Percentiles rank a stretch among this genome's conserved stretches.
phyloP scores from a whole-genome alignment of 1,140 invertebrate genomes.

The Elysia chlorotica region DNA sequence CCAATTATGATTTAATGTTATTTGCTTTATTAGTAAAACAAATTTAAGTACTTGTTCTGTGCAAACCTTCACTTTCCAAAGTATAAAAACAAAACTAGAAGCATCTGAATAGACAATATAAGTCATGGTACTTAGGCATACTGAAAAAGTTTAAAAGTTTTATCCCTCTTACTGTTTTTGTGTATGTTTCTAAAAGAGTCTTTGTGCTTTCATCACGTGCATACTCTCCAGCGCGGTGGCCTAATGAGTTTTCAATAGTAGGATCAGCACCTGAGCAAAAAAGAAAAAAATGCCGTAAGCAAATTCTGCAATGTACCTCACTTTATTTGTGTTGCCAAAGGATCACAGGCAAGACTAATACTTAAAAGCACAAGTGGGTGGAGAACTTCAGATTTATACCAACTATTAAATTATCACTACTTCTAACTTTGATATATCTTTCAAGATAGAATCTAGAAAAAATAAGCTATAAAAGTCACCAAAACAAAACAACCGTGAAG shows the following conservation, averaged over 20 bases:
- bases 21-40: too few relatives aligned
- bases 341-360: neutral
- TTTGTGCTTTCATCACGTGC: slow-evolving; percentile 63
- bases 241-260: slow-evolving; percentile 73
- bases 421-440: neutral
- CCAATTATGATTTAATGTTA: too few relatives aligned
- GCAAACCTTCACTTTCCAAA: too few relatives aligned
- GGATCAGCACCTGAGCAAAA: slow-evolving; percentile 64
- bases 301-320: neutral
- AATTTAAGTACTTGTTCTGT: too few relatives aligned
- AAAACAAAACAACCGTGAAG: too few relatives aligned
- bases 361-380: neutral
- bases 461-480: neutral
- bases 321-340: neutral
- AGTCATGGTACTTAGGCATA: too few relatives aligned
- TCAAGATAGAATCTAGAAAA: neutral
- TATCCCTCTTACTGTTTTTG: slow-evolving; percentile 53
- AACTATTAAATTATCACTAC: neutral
- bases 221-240: slow-evolving; percentile 80
- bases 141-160: neutral
- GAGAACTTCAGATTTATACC: neutral
- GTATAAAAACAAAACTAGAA: too few relatives aligned
- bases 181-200: slow-evolving; percentile 61
- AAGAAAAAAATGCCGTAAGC: neutral
- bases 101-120: too few relatives aligned